Evolutionary conservation across 2,888 invertebrate genomes (phyloP).

Genomic region (Stenolophus ochropezus): DNA sequence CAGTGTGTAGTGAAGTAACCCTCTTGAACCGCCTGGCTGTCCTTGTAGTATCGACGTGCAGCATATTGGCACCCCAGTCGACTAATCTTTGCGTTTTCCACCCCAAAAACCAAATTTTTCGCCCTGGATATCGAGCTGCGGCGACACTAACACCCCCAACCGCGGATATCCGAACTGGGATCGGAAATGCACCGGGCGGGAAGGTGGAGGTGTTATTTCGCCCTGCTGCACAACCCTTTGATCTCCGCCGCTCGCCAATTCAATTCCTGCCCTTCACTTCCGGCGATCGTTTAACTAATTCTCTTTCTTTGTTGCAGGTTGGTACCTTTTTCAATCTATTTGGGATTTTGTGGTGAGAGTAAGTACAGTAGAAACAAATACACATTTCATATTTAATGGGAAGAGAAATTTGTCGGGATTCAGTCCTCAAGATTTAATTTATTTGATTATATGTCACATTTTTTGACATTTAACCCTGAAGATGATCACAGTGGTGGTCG

Average conservation of each 20-base stretch:
- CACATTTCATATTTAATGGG: too few species aligned
- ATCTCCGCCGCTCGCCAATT: slow-evolving; percentile 33
- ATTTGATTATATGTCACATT: too few species aligned
- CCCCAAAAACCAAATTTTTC: slow-evolving; percentile 26
- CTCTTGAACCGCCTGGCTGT: neutral
- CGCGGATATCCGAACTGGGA: neutral
- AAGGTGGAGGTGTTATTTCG: slow-evolving; percentile 8
- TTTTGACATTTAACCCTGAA: too few species aligned
- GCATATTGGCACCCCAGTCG: neutral
- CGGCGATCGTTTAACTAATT: slow-evolving; percentile 27
- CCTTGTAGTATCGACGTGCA: neutral
- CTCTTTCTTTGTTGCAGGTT: slow-evolving; percentile 54
- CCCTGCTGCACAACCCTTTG: slow-evolving; percentile 31
- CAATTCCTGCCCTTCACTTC: slow-evolving; percentile 9
- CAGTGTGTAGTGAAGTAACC: neutral
- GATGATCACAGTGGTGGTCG: too few species aligned
- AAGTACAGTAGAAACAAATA: too few species aligned
- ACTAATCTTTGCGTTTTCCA: slow-evolving; percentile 21
- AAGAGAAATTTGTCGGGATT: too few species aligned
- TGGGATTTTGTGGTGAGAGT: neutral
- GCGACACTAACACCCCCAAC: neutral
- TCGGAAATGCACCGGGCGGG: slow-evolving; percentile 30
- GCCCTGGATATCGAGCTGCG: neutral
- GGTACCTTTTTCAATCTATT: slow-evolving; percentile 1
- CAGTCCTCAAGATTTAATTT: too few species aligned